Evolutionary conservation across 2,113 vertebrate species (phyloP).

Genomic region (Coreoperca whiteheadi): DNA sequence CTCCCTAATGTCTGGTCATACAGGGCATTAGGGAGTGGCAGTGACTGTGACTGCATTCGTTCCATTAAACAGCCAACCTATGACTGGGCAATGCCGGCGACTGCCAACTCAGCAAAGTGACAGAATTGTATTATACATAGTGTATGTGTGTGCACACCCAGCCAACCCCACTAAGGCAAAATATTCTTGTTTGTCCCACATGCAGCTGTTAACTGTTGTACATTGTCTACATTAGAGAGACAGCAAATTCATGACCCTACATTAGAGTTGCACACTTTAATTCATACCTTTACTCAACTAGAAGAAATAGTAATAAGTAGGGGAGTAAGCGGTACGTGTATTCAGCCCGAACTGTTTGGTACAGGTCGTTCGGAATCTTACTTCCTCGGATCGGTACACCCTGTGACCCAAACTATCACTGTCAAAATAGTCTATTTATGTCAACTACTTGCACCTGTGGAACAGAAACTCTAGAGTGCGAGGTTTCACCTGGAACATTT

Average conservation of each 20-base stretch:
- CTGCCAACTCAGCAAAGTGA: constrained; percentile 33
- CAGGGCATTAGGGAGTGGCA: constrained; percentile 22
- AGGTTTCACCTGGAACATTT: no score
- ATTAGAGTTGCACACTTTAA: not conserved
- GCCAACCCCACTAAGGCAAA: constrained; percentile 20
- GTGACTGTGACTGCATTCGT: not conserved
- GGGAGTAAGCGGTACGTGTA: no score
- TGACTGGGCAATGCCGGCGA: constrained; percentile 3
- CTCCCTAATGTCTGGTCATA: not conserved
- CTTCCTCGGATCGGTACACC: no score
- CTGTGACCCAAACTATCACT: no score
- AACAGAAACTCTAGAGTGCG: no score
- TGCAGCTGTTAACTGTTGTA: constrained; percentile 19
- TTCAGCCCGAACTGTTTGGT: no score
- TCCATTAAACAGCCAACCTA: constrained; percentile 14
- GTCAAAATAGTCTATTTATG: no score
- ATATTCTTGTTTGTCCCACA: constrained; percentile 10
- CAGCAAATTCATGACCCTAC: not conserved
- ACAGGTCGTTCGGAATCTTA: no score
- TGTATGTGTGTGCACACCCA: constrained; percentile 7
- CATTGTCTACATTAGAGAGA: not conserved
- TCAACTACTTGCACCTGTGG: no score
- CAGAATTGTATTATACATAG: not conserved
- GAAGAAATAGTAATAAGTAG: not conserved
- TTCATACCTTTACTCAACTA: not conserved